Conservation (phyloP, 2,113 vertebrate species). For the Nanger granti region DNA sequence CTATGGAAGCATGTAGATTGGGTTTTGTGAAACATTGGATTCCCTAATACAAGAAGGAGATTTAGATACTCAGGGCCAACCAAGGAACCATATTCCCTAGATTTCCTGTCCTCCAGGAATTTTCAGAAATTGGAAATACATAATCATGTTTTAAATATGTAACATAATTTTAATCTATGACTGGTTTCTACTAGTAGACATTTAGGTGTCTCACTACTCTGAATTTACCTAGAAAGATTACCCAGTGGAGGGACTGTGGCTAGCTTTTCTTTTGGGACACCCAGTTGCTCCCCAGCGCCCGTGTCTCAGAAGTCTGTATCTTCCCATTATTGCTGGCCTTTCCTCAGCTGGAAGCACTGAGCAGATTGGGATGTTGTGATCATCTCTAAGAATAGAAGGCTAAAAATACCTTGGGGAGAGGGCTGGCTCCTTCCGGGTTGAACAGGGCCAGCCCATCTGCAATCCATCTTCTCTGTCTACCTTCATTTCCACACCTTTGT, state of each 20-base stretch:
- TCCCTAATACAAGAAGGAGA: neutral
- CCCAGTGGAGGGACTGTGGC: neutral
- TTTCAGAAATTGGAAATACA: neutral
- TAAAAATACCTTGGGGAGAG: slow-evolving; percentile 11
- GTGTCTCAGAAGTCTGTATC: neutral
- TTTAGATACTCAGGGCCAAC: neutral
- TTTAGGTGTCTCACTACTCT: neutral
- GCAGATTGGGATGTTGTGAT: neutral
- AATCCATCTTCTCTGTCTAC: neutral
- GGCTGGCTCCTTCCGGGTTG: neutral
- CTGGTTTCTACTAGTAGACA: neutral
- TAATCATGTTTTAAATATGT: neutral
- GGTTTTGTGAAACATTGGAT: neutral
- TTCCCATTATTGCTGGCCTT: neutral
- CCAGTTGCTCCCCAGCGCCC: neutral
- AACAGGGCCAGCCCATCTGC: neutral
- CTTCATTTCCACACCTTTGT: neutral
- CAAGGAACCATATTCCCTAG: neutral
- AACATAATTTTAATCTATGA: neutral
- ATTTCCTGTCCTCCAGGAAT: neutral
- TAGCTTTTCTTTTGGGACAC: neutral
- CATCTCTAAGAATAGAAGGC: slow-evolving; percentile 22
- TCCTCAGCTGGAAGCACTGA: neutral
- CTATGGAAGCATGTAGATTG: neutral
- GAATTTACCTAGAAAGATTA: neutral